A percentile compares a stretch with the other conserved stretches of the same genome.
Evolutionary conservation across 1,140 invertebrate genomes (phyloP).

Genomic region (Drosophila teissieri): DNA sequence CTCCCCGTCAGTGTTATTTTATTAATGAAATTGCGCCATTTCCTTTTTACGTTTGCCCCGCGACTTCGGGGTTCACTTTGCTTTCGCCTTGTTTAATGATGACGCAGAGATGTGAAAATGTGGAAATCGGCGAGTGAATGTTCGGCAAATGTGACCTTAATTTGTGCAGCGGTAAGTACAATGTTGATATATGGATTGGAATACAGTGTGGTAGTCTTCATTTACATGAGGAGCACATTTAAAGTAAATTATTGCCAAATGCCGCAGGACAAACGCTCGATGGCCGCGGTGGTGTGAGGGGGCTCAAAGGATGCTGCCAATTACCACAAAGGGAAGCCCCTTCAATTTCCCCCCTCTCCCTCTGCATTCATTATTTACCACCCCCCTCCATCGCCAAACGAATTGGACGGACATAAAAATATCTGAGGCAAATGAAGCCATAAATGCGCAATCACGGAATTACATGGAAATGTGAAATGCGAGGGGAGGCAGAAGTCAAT

Average conservation of each 20-base stretch:
- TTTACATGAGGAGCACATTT: conserved; percentile 77
- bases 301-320: conserved; percentile 72
- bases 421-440: conserved; percentile 77
- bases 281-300: conserved; percentile 32
- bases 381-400: conserved; percentile 12
- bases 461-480: conserved; percentile 51
- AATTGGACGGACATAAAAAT: conserved; percentile 73
- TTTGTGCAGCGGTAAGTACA: conserved; percentile 64
- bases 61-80: conserved; percentile 38
- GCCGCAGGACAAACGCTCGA: conserved; percentile 68
- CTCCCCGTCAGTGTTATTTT: conserved; percentile 54
- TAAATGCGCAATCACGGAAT: conserved; percentile 84
- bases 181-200: conserved; percentile 66
- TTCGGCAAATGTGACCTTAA: conserved; percentile 78
- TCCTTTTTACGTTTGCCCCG: conserved; percentile 47
- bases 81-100: conserved; percentile 74
- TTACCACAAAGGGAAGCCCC: conserved; percentile 54
- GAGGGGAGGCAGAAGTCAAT: neutral
- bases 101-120: conserved; percentile 25
- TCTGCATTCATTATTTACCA: too few relatives aligned
- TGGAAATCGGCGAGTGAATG: conserved; percentile 5
- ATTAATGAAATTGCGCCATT: conserved; percentile 79
- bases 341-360: neutral
- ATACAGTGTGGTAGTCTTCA: conserved; percentile 41
- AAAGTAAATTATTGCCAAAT: conserved; percentile 74